These are phyloP conservation scores for Drosophila borealis DNA, from an alignment of 2,888 invertebrate genomes.

Conservation along the genomic window DNA sequence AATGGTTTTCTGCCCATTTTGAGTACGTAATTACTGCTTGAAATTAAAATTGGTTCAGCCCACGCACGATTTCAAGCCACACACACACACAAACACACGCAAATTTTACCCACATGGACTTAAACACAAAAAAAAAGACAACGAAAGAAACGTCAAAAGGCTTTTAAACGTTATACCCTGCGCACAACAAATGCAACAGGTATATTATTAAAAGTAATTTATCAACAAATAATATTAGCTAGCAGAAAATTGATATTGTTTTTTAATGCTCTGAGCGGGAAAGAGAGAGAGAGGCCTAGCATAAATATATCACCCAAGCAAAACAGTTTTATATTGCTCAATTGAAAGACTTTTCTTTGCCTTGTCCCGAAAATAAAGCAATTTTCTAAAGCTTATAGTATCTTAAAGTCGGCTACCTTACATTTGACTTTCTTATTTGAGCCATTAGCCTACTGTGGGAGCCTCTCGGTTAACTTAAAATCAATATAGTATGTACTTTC, in stretches of 20 bases:
- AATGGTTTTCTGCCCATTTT: constrained; percentile 56
- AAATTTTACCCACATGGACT: constrained; percentile 1
- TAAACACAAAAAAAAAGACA: background rate
- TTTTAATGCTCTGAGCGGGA: too few relatives aligned
- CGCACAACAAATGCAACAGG: background rate
- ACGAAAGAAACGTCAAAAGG: constrained; percentile 33
- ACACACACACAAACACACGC: constrained; percentile 7
- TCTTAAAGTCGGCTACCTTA: constrained; percentile 5
- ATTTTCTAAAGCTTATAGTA: background rate
- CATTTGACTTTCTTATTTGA: background rate
- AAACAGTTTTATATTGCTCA: too few relatives aligned
- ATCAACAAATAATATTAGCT: too few relatives aligned
- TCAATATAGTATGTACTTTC: constrained; percentile 35
- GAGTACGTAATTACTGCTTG: constrained; percentile 59
- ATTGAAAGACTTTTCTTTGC: too few relatives aligned
- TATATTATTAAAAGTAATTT: background rate
- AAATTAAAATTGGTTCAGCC: constrained; percentile 65
- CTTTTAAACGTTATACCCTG: constrained; percentile 14
- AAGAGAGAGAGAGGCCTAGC: too few relatives aligned
- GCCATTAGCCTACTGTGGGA: background rate
- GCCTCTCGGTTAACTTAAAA: constrained; percentile 38
- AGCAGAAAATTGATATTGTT: too few relatives aligned
- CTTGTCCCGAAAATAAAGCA: too few relatives aligned
- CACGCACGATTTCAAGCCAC: constrained; percentile 14
- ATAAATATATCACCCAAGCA: too few relatives aligned